Evolutionary conservation across 2,113 vertebrate species (phyloP).

Genomic region (Actenoides hombroni): DNA sequence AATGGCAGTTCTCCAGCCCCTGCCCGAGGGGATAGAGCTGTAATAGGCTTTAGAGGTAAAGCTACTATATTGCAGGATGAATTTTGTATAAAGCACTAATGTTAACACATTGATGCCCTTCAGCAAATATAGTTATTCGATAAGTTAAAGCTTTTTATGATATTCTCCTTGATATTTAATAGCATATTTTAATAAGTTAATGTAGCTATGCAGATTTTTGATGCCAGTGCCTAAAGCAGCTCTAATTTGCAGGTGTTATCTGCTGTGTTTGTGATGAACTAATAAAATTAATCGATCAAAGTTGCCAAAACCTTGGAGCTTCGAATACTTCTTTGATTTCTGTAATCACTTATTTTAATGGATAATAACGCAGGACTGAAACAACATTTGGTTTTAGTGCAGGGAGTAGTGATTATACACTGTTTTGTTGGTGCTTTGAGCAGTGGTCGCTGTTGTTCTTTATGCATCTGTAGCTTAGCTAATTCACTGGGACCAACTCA

Average conservation of each 20-base stretch:
- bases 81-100: constrained; percentile 8
- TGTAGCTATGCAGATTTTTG: background rate
- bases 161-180: constrained; percentile 18
- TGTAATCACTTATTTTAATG: constrained; percentile 9
- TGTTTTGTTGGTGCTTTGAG: background rate
- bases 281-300: background rate
- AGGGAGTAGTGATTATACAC: background rate
- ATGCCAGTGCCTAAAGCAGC: background rate
- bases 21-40: constrained; percentile 24
- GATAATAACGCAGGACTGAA: background rate
- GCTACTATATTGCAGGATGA: constrained; percentile 6
- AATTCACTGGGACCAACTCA: background rate
- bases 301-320: background rate
- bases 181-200: constrained; percentile 19
- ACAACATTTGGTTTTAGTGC: background rate
- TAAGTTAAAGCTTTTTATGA: constrained; percentile 9
- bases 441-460: background rate
- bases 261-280: background rate
- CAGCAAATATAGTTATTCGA: constrained; percentile 18
- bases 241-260: background rate
- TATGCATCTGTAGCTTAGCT: background rate
- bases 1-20: constrained; percentile 54
- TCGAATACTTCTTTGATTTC: background rate
- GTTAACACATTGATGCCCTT: constrained; percentile 31
- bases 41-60: constrained; percentile 49